Conservation (phyloP, 1,140 invertebrate genomes). For the Drosophila jambulina region DNA sequence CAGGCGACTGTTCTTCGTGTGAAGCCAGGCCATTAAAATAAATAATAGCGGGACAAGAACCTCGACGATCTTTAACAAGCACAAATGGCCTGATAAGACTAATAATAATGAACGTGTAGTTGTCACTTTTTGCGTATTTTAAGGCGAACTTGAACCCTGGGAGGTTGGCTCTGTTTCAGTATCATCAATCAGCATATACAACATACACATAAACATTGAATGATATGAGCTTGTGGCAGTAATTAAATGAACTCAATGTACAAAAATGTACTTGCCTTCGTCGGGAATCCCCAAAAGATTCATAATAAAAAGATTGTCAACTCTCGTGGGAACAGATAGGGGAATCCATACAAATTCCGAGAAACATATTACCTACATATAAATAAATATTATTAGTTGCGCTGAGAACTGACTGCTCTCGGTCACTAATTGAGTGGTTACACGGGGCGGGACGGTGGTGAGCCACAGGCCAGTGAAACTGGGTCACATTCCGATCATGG, state of each 20-base stretch:
- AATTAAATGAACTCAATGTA: neutral
- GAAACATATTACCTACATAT: neutral
- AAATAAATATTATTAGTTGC: neutral
- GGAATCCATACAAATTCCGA: neutral
- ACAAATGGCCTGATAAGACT: constrained; percentile 5
- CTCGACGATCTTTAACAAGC: neutral
- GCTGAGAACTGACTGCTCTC: neutral
- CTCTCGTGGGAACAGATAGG: neutral
- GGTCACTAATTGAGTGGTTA: constrained; percentile 29
- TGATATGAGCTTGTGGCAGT: neutral
- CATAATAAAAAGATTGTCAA: neutral
- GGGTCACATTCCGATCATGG: constrained; percentile 26
- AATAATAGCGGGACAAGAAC: neutral
- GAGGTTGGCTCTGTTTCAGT: neutral
- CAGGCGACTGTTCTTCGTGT: neutral
- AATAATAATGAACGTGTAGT: constrained; percentile 1
- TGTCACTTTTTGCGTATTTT: neutral
- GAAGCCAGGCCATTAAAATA: neutral
- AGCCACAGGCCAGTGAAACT: constrained; percentile 8
- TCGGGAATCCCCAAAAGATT: constrained; percentile 3
- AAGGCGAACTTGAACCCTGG: neutral
- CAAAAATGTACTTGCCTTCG: neutral
- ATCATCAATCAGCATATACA: neutral
- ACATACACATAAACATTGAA: neutral
- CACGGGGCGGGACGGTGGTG: neutral